These are phyloP conservation scores for Oegoconia quadripuncta DNA, from an alignment of 2,888 invertebrate genomes.

Conservation along the genomic window DNA sequence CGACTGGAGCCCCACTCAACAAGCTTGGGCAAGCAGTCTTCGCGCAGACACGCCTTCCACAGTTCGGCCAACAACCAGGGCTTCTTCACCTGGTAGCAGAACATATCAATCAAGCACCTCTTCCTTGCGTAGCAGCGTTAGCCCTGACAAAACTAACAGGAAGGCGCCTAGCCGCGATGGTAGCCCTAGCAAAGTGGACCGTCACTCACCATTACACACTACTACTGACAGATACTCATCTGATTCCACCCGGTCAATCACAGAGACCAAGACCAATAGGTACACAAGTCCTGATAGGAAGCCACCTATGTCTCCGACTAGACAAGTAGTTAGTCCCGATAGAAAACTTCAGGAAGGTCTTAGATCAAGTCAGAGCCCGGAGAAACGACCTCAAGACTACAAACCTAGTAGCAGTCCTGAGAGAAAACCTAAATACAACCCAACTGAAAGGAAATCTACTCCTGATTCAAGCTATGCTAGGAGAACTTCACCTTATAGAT, in stretches of 20 bases:
- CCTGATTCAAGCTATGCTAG: slow-evolving; percentile 19
- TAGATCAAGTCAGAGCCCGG: slow-evolving; percentile 50
- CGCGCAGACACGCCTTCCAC: slow-evolving; percentile 82
- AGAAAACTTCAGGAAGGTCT: slow-evolving; percentile 39
- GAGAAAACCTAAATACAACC: slow-evolving; percentile 21
- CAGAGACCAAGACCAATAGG: slow-evolving; percentile 44
- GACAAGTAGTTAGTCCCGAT: slow-evolving; percentile 56
- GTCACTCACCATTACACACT: slow-evolving; percentile 50
- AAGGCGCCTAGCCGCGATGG: slow-evolving; percentile 57
- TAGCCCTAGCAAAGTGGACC: slow-evolving; percentile 51
- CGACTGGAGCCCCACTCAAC: slow-evolving; percentile 85
- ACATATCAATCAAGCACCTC: slow-evolving; percentile 73
- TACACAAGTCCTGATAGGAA: slow-evolving; percentile 43
- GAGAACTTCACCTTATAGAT: slow-evolving; percentile 19
- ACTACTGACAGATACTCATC: slow-evolving; percentile 46
- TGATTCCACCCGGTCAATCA: slow-evolving; percentile 43
- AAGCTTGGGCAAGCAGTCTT: slow-evolving; percentile 86
- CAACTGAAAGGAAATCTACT: slow-evolving; percentile 12
- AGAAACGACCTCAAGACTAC: slow-evolving; percentile 37
- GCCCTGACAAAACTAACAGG: slow-evolving; percentile 61
- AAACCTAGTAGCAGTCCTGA: slow-evolving; percentile 33
- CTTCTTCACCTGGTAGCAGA: slow-evolving; percentile 77
- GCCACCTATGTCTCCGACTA: slow-evolving; percentile 44
- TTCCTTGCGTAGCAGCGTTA: slow-evolving; percentile 75
- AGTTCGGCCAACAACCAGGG: slow-evolving; percentile 66